A percentile compares a stretch with the other conserved stretches of the same genome.
Conservation (phyloP, 1,140 invertebrate genomes). For the Tenebrio molitor region DNA sequence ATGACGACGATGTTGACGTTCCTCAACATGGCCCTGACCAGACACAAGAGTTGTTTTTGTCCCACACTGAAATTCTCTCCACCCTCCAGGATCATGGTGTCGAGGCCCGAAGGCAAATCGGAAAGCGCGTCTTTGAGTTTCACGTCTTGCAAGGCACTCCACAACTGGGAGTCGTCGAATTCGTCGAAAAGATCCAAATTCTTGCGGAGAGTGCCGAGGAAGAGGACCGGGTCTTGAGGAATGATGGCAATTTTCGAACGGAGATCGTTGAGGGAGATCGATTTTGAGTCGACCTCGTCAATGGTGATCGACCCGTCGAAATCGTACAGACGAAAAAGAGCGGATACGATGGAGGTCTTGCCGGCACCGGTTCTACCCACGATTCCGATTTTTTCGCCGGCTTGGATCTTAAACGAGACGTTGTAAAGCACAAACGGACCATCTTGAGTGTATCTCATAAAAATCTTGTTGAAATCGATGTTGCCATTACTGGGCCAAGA, state of each 20-base stretch:
- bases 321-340: too few relatives aligned
- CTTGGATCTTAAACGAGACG: too few relatives aligned
- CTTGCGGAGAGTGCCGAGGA: constrained; percentile 69
- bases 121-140: background rate
- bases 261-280: constrained; percentile 67
- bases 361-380: too few relatives aligned
- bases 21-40: background rate
- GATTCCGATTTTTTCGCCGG: too few relatives aligned
- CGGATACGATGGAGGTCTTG: too few relatives aligned
- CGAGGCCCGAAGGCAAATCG: background rate
- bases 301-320: too few relatives aligned
- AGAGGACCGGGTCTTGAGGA: too few relatives aligned
- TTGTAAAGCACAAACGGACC: too few relatives aligned
- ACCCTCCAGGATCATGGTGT: background rate
- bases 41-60: background rate
- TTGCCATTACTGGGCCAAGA: constrained; percentile 77
- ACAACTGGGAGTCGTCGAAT: background rate
- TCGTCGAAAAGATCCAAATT: constrained; percentile 33
- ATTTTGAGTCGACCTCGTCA: too few relatives aligned
- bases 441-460: too few relatives aligned
- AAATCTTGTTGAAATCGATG: constrained; percentile 73
- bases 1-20: too few relatives aligned
- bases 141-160: background rate
- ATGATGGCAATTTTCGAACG: too few relatives aligned
- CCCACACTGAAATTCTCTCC: background rate